Evolutionary conservation across 2,113 vertebrate species (phyloP).

Genomic region (Mesembrinibis cayennensis): DNA sequence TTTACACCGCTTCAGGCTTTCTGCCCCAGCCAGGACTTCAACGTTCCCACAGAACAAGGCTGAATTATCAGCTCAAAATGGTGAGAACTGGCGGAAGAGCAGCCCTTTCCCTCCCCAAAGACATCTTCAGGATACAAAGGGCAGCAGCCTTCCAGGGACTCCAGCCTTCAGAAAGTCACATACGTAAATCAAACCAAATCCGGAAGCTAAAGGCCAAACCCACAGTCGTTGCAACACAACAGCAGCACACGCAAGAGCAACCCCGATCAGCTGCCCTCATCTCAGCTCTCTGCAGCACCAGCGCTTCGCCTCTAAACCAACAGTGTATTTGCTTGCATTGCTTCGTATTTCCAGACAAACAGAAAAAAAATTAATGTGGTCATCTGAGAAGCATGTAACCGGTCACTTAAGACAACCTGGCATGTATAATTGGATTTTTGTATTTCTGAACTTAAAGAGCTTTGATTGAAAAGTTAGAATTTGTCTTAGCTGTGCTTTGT

Average conservation of each 20-base stretch:
- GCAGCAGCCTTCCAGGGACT: not conserved
- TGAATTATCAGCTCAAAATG: not conserved
- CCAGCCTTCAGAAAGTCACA: not conserved
- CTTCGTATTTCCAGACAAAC: not conserved
- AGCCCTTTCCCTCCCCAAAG: not conserved
- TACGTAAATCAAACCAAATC: not conserved
- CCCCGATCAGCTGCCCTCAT: accelerated
- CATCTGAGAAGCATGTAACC: not conserved
- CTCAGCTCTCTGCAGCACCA: not conserved
- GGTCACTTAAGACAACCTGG: not conserved
- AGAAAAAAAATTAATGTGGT: not conserved
- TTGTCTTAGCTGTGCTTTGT: not conserved
- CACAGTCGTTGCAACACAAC: not conserved
- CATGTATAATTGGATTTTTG: not conserved
- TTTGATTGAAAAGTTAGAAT: not conserved
- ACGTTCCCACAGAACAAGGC: accelerated
- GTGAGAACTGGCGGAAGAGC: not conserved
- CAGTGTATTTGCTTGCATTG: not conserved
- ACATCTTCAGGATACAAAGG: not conserved
- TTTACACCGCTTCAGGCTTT: not conserved
- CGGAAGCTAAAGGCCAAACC: not conserved
- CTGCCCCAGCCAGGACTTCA: not conserved
- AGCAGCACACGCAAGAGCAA: accelerated
- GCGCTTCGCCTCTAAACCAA: not conserved
- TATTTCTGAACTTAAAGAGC: not conserved